Conservation (phyloP, 1,140 invertebrate species). For the Scaptomyza montana region DNA sequence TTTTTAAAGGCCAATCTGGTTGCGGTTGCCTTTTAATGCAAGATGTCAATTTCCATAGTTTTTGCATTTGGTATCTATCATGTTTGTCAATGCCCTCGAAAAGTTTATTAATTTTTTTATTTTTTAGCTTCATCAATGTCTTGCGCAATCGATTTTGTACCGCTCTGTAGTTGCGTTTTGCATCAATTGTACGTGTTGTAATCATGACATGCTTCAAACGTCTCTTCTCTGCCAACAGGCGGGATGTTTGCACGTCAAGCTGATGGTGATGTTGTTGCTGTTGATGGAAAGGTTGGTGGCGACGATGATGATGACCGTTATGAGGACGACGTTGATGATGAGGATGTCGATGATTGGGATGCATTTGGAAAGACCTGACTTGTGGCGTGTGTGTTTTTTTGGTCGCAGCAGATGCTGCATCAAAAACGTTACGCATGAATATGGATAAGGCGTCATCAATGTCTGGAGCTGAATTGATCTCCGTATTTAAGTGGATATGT, state of each 20-base stretch:
- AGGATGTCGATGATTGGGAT: too few species aligned
- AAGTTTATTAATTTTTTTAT: neutral
- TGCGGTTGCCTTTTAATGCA: slow-evolving; percentile 13
- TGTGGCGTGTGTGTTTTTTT: neutral
- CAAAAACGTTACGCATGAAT: neutral
- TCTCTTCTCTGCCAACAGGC: neutral
- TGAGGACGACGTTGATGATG: too few species aligned
- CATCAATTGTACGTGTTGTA: too few species aligned
- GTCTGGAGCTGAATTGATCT: neutral
- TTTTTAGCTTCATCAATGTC: neutral
- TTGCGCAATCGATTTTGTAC: neutral
- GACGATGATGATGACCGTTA: too few species aligned
- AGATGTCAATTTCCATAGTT: slow-evolving; percentile 14
- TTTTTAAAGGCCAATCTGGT: slow-evolving; percentile 8
- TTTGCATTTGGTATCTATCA: slow-evolving; percentile 11
- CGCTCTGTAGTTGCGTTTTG: too few species aligned
- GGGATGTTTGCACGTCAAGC: neutral
- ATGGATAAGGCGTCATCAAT: slow-evolving; percentile 10
- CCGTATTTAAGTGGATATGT: slow-evolving; percentile 3
- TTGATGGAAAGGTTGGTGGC: too few species aligned
- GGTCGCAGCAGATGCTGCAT: too few species aligned
- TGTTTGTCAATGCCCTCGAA: neutral
- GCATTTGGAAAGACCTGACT: too few species aligned
- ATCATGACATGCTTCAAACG: too few species aligned
- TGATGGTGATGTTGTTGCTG: neutral